Conservation (phyloP, 2,888 invertebrate species). For the Ischnus inquisitorius region DNA sequence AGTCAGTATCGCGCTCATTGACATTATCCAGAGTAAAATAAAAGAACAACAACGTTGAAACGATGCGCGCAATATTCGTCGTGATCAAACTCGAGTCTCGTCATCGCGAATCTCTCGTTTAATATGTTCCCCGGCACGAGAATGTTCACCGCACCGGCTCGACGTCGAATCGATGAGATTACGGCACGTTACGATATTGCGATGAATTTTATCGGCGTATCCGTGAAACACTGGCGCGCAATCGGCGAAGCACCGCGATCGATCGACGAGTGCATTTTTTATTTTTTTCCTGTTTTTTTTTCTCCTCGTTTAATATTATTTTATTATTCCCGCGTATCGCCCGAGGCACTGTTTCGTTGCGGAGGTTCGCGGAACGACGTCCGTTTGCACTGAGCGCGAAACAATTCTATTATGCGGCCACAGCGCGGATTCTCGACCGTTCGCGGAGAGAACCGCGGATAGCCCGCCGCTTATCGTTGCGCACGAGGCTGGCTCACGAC, state of each 20-base stretch:
- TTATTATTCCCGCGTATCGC: not conserved
- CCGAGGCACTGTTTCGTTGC: slow-evolving; percentile 25
- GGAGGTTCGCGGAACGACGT: slow-evolving; percentile 41
- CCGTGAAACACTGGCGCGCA: not conserved
- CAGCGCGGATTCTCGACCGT: slow-evolving; percentile 22
- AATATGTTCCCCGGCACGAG: not conserved
- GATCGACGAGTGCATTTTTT: not conserved
- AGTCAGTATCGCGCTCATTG: not conserved
- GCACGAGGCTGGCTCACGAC: not conserved
- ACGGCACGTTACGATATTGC: slow-evolving; percentile 3
- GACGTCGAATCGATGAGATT: not conserved
- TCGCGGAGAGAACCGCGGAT: not conserved
- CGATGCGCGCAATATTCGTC: not conserved
- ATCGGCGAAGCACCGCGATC: not conserved
- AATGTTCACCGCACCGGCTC: not conserved
- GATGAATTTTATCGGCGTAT: not conserved
- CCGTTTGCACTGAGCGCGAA: slow-evolving; percentile 39
- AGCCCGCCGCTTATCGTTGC: not conserved
- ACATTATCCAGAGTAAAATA: not conserved
- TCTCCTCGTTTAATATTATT: slow-evolving; percentile 7
- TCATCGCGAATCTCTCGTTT: not conserved
- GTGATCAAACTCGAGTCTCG: not conserved
- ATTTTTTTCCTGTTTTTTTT: too few relatives aligned
- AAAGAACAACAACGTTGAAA: not conserved
- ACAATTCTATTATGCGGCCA: slow-evolving; percentile 19